Percentiles rank a stretch among this genome's conserved stretches.
phyloP scores from a whole-genome alignment of 37 sponge, comb jelly and placozoan species.

The Theonella swinhoei region DNA sequence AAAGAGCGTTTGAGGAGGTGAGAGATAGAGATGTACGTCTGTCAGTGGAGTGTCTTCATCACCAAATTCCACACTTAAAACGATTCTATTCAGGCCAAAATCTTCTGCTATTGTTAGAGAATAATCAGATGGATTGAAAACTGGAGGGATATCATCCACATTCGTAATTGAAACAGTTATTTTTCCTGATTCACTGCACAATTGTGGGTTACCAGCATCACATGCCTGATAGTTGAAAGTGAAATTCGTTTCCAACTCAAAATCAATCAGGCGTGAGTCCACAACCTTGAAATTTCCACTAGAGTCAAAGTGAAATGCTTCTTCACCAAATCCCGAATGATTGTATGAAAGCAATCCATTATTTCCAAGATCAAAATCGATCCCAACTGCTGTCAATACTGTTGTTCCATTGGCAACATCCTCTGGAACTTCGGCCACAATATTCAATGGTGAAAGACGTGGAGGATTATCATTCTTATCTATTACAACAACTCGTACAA shows the following conservation, averaged over 20 bases:
- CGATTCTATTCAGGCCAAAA: neutral
- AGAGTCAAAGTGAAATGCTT: constrained; percentile 46
- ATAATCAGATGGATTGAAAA: constrained; percentile 23
- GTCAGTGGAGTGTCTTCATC: constrained; percentile 69
- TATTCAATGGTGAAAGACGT: constrained; percentile 53
- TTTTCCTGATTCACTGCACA: constrained; percentile 49
- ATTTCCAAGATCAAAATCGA: constrained; percentile 74
- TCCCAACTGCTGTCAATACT: constrained; percentile 40
- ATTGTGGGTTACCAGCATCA: constrained; percentile 42
- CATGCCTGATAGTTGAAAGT: constrained; percentile 47
- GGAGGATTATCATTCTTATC: constrained; percentile 84
- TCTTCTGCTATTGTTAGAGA: constrained; percentile 41
- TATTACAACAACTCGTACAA: constrained; percentile 20
- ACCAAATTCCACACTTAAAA: constrained; percentile 32
- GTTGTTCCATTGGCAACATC: constrained; percentile 9
- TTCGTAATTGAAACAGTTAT: constrained; percentile 56
- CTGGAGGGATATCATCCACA: constrained; percentile 78
- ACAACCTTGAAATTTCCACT: constrained; percentile 42
- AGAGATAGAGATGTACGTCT: constrained; percentile 16
- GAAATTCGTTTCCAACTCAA: constrained; percentile 24
- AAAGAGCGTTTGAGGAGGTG: constrained; percentile 59
- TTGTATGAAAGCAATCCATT: constrained; percentile 60
- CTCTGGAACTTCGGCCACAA: constrained; percentile 34
- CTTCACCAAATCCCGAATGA: constrained; percentile 34
- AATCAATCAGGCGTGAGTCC: constrained; percentile 8